These are phyloP conservation scores for Diplodus sargus DNA, from an alignment of 2,797 vertebrate species.

Conservation along the genomic window DNA sequence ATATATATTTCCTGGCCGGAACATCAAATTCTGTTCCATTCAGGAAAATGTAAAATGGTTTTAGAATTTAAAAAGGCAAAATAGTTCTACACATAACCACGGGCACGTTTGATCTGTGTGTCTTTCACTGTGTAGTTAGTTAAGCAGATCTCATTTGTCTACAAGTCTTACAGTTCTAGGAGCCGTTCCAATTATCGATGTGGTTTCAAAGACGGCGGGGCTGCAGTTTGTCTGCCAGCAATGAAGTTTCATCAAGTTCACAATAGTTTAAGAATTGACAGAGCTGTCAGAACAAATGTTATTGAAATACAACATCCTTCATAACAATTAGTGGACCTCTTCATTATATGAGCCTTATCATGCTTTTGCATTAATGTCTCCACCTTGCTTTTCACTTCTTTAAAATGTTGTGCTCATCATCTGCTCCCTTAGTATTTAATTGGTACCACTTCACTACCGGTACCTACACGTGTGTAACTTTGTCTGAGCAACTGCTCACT, in stretches of 20 bases:
- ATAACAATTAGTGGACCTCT: constrained; percentile 45
- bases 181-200: constrained; percentile 64
- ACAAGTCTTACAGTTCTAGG: constrained; percentile 30
- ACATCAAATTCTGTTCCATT: neutral
- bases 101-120: neutral
- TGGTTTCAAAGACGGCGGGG: constrained; percentile 48
- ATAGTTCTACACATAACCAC: neutral
- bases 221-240: constrained; percentile 42
- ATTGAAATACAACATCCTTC: constrained; percentile 35
- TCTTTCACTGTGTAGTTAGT: constrained; percentile 11
- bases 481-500: neutral
- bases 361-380: neutral
- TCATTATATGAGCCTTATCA: constrained; percentile 25
- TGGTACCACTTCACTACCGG: neutral
- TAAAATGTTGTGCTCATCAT: neutral
- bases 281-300: constrained; percentile 61
- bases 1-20: neutral
- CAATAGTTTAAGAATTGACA: constrained; percentile 52
- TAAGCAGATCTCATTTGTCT: constrained; percentile 36
- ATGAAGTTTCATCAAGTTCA: constrained; percentile 50
- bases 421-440: neutral
- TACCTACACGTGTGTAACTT: neutral
- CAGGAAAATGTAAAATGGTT: neutral
- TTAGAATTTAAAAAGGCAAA: neutral
- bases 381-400: neutral